Base-by-base conservation (phyloP, 2,888 invertebrate genomes). In the Agelastica alni region DNA sequence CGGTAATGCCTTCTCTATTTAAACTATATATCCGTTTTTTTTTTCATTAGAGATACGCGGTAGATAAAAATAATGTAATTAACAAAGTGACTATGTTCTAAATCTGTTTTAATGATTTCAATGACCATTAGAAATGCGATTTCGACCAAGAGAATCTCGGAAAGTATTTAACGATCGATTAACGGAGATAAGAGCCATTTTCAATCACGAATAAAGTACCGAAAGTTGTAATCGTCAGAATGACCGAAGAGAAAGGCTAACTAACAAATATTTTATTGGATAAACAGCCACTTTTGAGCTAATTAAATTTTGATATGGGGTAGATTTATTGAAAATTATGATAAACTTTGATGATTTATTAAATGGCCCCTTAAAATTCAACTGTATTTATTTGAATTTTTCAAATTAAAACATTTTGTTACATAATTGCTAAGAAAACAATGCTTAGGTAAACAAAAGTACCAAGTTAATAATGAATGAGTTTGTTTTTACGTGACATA, bases 121-220 rank as follows among this genome's bases (percentile, higher is more conserved):
- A 55, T 51, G 55, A 36, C 55, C 55, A 55, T 55, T 55, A 55
- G 51, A 55, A 55, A 55, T 46, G 55, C 46, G 42, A 55, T 46
- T 51, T 51, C 39, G 39, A 45, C 32, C 45, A 44, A 39, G 55
- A 36, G 34, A 42, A 55, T 37, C 44, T 46, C 31, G 55, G 41
- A 41, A 26, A 45, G 39, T 45, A 39, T 45, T 45, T 55, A 31
- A 51, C 34, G 55, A 55, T 51, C 45, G 44, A 55, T 55, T 46
- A 28, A 26, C 22, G 17, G 3, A 44, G 55, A 55, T 55, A 51
- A n/a, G n/a, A 55, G 45, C 32, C 26, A 45, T 44, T 46, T 39
- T 37, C 47, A 47, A 34, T 37, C 39, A 39, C 47, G 47, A 47
- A 39, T 18, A 36, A 37, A 44, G 44, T 18, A 44, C 44, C 31